These are phyloP conservation scores for Drosophila leontia DNA, from an alignment of 1,140 invertebrate species.

Conservation along the genomic window DNA sequence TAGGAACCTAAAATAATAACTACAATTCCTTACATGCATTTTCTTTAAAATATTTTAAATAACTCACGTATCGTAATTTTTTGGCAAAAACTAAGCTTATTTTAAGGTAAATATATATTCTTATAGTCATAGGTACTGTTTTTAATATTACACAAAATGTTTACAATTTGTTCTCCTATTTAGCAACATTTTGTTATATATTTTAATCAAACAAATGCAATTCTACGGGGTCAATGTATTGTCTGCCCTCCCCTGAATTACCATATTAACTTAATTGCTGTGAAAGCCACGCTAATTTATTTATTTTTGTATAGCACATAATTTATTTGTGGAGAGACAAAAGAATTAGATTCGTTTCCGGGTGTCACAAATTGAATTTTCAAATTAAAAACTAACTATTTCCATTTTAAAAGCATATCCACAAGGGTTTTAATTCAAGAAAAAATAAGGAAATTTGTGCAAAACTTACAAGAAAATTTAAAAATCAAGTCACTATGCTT, in stretches of 20 bases:
- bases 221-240: background rate
- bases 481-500: no score
- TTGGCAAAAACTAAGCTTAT: no score
- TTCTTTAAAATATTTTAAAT: no score
- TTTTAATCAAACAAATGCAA: background rate
- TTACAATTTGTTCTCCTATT: background rate
- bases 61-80: no score
- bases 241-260: background rate
- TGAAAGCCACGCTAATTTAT: slow-evolving; percentile 1
- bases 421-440: background rate
- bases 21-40: no score
- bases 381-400: background rate
- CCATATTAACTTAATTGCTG: background rate
- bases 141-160: background rate
- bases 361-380: background rate
- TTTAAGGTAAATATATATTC: no score
- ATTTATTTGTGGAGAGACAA: background rate
- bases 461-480: background rate
- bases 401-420: background rate
- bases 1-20: background rate
- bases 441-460: no score
- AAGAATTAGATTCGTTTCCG: background rate
- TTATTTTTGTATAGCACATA: background rate
- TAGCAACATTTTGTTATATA: background rate
- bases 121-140: background rate